A percentile compares a stretch with the other conserved stretches of the same genome.
Evolutionary conservation across 1,140 invertebrate genomes (phyloP).

Genomic region (Maniola jurtina): DNA sequence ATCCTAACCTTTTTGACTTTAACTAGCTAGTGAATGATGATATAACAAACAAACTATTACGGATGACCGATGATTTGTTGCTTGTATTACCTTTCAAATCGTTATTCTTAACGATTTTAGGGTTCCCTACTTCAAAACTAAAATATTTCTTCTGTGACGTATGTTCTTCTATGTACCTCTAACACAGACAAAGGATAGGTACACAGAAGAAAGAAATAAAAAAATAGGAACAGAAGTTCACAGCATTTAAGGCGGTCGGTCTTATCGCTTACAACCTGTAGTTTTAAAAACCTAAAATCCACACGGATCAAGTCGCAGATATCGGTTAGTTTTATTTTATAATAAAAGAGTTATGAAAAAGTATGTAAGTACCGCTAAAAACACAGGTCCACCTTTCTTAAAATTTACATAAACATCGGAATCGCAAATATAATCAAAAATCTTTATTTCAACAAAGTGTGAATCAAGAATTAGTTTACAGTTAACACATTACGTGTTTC

Average conservation of each 20-base stretch:
- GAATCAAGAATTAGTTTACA: not conserved
- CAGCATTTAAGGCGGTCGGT: too few species aligned
- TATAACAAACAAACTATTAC: not conserved
- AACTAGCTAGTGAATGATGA: not conserved
- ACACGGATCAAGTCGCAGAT: too few species aligned
- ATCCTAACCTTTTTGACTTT: not conserved
- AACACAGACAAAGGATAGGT: too few species aligned
- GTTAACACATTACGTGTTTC: slow-evolving; percentile 3
- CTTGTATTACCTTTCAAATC: slow-evolving; percentile 1
- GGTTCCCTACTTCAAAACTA: not conserved
- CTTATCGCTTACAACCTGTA: too few species aligned
- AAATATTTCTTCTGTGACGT: too few species aligned
- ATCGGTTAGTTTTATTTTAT: too few species aligned
- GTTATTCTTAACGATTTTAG: not conserved
- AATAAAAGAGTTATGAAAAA: too few species aligned
- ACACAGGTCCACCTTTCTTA: too few species aligned
- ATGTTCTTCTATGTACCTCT: too few species aligned
- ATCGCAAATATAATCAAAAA: not conserved
- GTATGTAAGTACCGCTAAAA: not conserved
- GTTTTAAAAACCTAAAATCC: too few species aligned
- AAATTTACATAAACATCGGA: not conserved
- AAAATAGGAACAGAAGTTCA: too few species aligned
- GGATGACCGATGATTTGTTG: not conserved
- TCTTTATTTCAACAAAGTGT: not conserved
- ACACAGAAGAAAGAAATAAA: too few species aligned